These are phyloP conservation scores for Venusia cambrica DNA, from an alignment of 2,888 invertebrate genomes.

Conservation along the genomic window DNA sequence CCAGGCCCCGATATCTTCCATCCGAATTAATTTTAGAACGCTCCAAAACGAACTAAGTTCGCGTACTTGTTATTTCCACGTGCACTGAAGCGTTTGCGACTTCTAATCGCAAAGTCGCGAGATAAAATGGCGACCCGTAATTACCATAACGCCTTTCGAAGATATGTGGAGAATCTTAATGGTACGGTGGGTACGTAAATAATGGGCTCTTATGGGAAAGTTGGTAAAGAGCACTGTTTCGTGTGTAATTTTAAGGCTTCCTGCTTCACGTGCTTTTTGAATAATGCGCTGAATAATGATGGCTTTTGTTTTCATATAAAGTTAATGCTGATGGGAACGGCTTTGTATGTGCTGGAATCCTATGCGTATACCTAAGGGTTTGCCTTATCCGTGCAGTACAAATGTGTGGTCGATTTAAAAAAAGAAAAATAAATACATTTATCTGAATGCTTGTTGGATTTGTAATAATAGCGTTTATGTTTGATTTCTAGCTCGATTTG, in stretches of 20 bases:
- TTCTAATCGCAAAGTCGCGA: constrained; percentile 48
- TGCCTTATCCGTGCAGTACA: too few relatives aligned
- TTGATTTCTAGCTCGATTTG: too few relatives aligned
- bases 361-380: too few relatives aligned
- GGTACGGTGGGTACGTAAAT: constrained; percentile 79
- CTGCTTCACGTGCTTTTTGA: constrained; percentile 74
- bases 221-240: constrained; percentile 79
- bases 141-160: constrained; percentile 80
- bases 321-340: constrained; percentile 28
- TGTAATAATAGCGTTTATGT: too few relatives aligned
- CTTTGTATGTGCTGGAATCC: constrained; percentile 16
- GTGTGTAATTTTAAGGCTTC: constrained; percentile 78
- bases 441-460: too few relatives aligned
- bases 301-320: constrained; percentile 58
- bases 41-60: constrained; percentile 74
- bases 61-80: constrained; percentile 77
- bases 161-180: constrained; percentile 81
- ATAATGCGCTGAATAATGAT: constrained; percentile 73
- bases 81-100: constrained; percentile 57
- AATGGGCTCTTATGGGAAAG: constrained; percentile 81
- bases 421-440: too few relatives aligned
- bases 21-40: constrained; percentile 79
- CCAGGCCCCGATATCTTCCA: constrained; percentile 74
- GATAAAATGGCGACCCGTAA: constrained; percentile 81
- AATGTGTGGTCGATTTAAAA: too few relatives aligned